These are phyloP conservation scores for Hippocampus barbouri DNA, from an alignment of 2,113 vertebrate genomes.

Conservation along the genomic window DNA sequence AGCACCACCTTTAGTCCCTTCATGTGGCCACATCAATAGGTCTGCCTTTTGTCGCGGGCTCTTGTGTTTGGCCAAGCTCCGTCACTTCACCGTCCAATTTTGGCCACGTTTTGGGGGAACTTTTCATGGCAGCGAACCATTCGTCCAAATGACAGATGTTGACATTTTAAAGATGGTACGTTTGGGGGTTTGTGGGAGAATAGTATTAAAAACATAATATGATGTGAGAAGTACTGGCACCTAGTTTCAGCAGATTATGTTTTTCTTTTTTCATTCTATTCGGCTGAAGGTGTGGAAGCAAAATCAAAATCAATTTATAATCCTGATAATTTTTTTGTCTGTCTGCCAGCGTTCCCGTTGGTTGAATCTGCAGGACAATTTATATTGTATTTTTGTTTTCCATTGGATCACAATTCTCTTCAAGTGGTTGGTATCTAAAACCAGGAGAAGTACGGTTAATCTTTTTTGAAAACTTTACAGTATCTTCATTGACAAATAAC, in stretches of 20 bases:
- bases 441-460: no score
- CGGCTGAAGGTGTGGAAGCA: background rate
- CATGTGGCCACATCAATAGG: slow-evolving; percentile 63
- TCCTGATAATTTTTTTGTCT: no score
- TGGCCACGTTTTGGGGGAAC: slow-evolving; percentile 19
- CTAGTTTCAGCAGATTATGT: background rate
- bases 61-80: slow-evolving; percentile 35
- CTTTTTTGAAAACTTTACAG: no score
- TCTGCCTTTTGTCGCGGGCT: slow-evolving; percentile 40
- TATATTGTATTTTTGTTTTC: no score
- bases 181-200: background rate
- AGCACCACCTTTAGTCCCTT: slow-evolving; percentile 41
- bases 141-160: background rate
- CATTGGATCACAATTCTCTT: no score
- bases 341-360: no score
- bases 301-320: no score
- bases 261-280: background rate
- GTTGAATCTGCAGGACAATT: no score
- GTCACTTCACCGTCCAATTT: slow-evolving; percentile 32
- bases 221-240: background rate
- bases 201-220: background rate
- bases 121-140: background rate
- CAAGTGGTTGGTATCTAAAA: no score
- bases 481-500: no score
- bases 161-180: background rate